Conservation (phyloP, 1,140 invertebrate genomes). For the Paraescarpia echinospica region DNA sequence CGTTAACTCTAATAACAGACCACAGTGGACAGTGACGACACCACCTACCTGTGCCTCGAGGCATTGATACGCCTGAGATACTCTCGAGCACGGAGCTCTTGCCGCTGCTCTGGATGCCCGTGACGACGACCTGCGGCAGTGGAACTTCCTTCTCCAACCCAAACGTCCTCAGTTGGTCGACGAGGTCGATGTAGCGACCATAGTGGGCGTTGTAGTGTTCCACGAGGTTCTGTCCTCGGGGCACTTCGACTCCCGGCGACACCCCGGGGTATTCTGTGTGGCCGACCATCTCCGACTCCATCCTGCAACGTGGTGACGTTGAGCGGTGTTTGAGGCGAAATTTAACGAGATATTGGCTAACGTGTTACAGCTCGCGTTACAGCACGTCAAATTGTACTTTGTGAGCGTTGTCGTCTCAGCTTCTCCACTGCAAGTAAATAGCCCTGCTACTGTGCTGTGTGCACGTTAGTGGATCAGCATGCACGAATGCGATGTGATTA, state of each 20-base stretch:
- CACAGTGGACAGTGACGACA: background rate
- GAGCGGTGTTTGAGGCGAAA: background rate
- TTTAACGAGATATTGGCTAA: background rate
- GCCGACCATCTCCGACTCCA: background rate
- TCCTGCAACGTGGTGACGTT: background rate
- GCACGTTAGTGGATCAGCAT: background rate
- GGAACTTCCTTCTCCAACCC: constrained; percentile 20
- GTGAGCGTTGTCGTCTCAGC: background rate
- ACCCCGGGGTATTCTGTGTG: background rate
- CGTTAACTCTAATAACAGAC: background rate
- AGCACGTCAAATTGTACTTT: background rate
- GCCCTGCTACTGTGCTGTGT: background rate
- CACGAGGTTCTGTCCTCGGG: background rate
- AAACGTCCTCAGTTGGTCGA: constrained; percentile 14
- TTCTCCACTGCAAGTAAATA: no score
- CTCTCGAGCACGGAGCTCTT: constrained; percentile 28
- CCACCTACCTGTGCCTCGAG: constrained; percentile 16
- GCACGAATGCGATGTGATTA: background rate
- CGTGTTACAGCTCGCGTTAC: background rate
- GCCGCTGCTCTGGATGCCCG: constrained; percentile 22
- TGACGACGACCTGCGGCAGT: constrained; percentile 20
- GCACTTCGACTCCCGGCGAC: background rate
- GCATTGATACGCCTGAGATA: constrained; percentile 8
- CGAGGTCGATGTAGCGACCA: constrained; percentile 14
- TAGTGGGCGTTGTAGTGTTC: background rate